Evolutionary conservation across 2,888 invertebrate species (phyloP), one percentile per base, ranked within the genome.

Genomic region (Germaria angustata): DNA sequence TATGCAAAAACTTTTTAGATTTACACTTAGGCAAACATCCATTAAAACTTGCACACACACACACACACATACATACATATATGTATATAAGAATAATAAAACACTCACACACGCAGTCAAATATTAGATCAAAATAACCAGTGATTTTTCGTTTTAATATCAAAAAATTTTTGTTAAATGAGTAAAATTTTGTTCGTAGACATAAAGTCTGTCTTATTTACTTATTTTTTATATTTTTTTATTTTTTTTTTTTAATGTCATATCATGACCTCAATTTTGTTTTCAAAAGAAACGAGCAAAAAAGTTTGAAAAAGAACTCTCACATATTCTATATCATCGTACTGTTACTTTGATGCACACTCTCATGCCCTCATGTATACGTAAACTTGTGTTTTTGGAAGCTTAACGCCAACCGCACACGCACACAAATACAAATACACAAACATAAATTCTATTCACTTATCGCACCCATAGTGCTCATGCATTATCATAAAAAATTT

Each of bases 171-270:
- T 71, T 28, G 46, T 13, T 22, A 24, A 68, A 32, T 32, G 22
- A 61, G 8, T 15, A 51, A 51, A 8, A 32, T 69, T 68, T 36
- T n/a, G 34, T 63, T 44, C 24, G 51, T 69, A 36, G 79, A 69
- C 81, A 68, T 39, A 36, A 36, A 65, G 82, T 75, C 73, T 82
- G 69, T 20, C 68, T 71, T 66, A 49, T 53, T 41, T 28, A 39
- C 44, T 61, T 13, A 17, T 13, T 17, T 63, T 55, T 32, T 66
- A 20, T 39, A 15, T 22, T 57, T 4, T 9, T 55, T 44, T 39
- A n/a, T 46, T 49, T 68, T 69, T 36, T 32, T 39, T 68, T 71
- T 55, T 78, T 63, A 22, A 78, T 69, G 49, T 53, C 78, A 34
- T 59, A 73, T 24, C 41, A 39, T 65, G 79, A 75, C 78, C 78